Base-by-base conservation (phyloP, 1,140 invertebrate genomes). In the Penaeus indicus region DNA sequence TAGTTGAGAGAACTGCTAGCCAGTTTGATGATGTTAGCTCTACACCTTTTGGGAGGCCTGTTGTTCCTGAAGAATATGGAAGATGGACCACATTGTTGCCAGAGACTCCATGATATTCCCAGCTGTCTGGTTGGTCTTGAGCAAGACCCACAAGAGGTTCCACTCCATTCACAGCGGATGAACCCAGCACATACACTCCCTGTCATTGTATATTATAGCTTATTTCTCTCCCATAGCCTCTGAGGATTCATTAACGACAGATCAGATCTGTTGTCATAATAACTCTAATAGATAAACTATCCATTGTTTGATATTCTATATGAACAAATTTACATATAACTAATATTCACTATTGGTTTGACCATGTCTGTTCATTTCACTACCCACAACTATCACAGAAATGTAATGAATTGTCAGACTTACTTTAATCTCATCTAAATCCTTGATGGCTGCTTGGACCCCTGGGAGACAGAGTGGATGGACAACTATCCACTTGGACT, bases 1-100 rank as follows among this genome's bases (percentile, higher is more conserved):
- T 63, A 64, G 60, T 78, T 78, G 81, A 78, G 25, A 88, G 86
- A 61, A 84, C 72, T 27, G 86, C 81, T 16, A 88, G 61, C 86
- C 86, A 88, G 32, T 88, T 88, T 16, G 21, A 32, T 4, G 86
- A 77, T 22, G 96, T 95, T 1, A 97, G 92, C 93, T 96, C 94
- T 0, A 98, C 97, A 47, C 96, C 97, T 94, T 98, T 98, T 19
- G 97, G 97, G 77, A 96, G 92, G 21, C 97, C 97, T 32, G 97
- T 98, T 10, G 97, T 98, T 22, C 97, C 97, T 92, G 97, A 97
- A 69, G 93, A 94, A 91, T 92, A 94, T 10, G 93, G 93, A 47
- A 93, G 85, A 25, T 92, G 86, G 18, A 92, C 91, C 21, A 84
- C 86, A 18, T 27, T 54, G 25, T 78, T 61, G 22, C 82, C 72